These are phyloP conservation scores for Hafferia zeledoni DNA, from an alignment of 2,797 vertebrate genomes.

Conservation along the genomic window DNA sequence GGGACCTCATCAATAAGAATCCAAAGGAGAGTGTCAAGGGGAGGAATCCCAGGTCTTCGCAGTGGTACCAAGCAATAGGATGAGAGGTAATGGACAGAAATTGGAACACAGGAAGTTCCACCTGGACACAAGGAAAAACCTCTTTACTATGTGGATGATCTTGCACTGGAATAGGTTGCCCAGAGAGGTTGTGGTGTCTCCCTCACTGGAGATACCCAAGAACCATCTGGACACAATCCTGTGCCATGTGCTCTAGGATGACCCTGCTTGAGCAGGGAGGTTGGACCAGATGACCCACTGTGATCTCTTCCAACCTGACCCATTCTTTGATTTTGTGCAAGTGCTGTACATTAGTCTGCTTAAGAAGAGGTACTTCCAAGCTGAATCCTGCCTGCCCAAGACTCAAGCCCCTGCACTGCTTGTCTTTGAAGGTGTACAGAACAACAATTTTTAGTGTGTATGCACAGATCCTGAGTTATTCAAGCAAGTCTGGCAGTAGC, in stretches of 20 bases:
- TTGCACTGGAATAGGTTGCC: background rate
- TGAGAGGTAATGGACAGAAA: background rate
- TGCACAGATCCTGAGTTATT: background rate
- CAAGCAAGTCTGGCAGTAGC: background rate
- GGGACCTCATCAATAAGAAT: background rate
- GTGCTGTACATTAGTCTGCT: background rate
- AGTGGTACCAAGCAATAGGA: background rate
- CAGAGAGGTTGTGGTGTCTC: background rate
- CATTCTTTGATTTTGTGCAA: background rate
- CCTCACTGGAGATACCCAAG: background rate
- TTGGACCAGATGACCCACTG: background rate
- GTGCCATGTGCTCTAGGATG: background rate
- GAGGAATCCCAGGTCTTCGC: background rate
- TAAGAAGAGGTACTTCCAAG: background rate
- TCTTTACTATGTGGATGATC: background rate
- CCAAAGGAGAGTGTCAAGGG: background rate
- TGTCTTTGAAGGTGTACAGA: background rate
- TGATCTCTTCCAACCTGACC: background rate
- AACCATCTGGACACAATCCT: background rate
- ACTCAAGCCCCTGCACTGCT: background rate
- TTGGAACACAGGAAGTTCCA: background rate
- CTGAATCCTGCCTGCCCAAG: background rate
- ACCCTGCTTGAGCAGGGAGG: background rate
- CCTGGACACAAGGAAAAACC: background rate
- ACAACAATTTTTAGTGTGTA: background rate